A percentile compares a stretch with the other conserved stretches of the same genome.
phyloP scores from a whole-genome alignment of 2,888 invertebrate species.

The Caenorhabditis angaria region DNA sequence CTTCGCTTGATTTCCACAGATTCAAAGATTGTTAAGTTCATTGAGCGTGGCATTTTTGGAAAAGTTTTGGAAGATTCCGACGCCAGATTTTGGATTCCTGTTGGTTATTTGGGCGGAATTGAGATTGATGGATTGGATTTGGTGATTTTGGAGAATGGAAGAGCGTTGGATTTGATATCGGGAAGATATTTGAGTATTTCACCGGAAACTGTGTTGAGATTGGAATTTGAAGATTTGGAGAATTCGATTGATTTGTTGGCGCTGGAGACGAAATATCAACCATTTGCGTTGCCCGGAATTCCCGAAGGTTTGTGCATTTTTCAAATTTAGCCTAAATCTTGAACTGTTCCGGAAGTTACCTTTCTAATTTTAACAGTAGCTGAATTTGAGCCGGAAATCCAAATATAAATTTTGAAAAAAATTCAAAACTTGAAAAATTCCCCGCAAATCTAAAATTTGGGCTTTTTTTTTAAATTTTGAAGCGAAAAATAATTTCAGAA shows the following conservation, averaged over 20 bases:
- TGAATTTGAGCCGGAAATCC: background rate
- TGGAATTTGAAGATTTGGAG: slow-evolving; percentile 19
- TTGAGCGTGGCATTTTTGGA: slow-evolving; percentile 32
- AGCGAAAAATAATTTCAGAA: no score
- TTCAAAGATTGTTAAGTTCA: slow-evolving; percentile 16
- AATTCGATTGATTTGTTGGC: slow-evolving; percentile 35
- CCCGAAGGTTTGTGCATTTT: slow-evolving; percentile 17
- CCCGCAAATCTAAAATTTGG: background rate
- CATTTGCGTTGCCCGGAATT: slow-evolving; percentile 21
- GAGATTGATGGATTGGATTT: slow-evolving; percentile 42
- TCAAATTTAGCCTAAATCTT: background rate
- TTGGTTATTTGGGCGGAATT: slow-evolving; percentile 47
- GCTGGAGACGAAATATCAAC: slow-evolving; percentile 19
- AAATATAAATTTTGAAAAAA: no score
- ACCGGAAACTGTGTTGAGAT: slow-evolving; percentile 15
- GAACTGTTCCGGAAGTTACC: no score
- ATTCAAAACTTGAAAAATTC: no score
- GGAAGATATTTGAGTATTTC: slow-evolving; percentile 49
- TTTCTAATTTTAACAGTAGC: background rate
- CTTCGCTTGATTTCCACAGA: slow-evolving; percentile 30
- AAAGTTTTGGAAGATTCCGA: slow-evolving; percentile 11
- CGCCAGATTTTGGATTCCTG: slow-evolving; percentile 26
- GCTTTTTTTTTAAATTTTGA: background rate
- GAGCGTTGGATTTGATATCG: slow-evolving; percentile 42
- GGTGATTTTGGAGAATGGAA: slow-evolving; percentile 31